phyloP scores from a whole-genome alignment of 2,888 invertebrate genomes.

The Hypomecis atomaria region DNA sequence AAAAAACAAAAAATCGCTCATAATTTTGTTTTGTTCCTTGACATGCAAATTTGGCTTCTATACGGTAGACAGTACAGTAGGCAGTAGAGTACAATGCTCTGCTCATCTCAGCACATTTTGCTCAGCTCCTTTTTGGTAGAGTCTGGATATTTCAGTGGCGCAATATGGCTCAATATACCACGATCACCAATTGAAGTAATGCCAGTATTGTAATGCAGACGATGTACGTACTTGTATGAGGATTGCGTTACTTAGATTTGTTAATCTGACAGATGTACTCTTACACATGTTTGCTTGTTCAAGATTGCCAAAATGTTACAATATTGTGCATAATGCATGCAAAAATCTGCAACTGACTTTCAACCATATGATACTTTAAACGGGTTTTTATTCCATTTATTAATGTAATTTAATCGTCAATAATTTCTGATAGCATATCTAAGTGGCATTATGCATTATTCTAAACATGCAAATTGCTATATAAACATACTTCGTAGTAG shows the following conservation, averaged over 20 bases:
- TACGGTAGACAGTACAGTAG: no score
- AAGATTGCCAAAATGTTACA: slow-evolving; percentile 27
- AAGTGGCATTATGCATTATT: no score
- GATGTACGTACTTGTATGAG: slow-evolving; percentile 34
- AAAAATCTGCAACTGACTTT: slow-evolving; percentile 11
- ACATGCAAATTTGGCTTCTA: no score
- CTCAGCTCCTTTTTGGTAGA: no score
- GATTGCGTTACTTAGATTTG: slow-evolving; percentile 41
- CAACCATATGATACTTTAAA: neutral
- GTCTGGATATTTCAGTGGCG: slow-evolving; percentile 47
- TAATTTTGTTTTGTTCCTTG: no score
- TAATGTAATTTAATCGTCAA: neutral
- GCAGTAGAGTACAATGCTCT: no score
- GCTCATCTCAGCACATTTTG: no score
- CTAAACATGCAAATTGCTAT: no score
- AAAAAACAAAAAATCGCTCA: no score
- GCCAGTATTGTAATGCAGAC: slow-evolving; percentile 47
- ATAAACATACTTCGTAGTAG: no score
- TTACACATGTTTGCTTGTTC: slow-evolving; percentile 28
- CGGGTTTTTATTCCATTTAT: neutral
- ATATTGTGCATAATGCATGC: slow-evolving; percentile 4
- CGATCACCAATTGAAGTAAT: slow-evolving; percentile 40
- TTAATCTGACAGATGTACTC: slow-evolving; percentile 33
- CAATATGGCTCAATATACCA: slow-evolving; percentile 39
- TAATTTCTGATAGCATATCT: neutral